Evolutionary conservation across 2,113 vertebrate genomes (phyloP), one percentile per base, ranked within the genome.

Genomic region (Oxygymnocypris stewartii): DNA sequence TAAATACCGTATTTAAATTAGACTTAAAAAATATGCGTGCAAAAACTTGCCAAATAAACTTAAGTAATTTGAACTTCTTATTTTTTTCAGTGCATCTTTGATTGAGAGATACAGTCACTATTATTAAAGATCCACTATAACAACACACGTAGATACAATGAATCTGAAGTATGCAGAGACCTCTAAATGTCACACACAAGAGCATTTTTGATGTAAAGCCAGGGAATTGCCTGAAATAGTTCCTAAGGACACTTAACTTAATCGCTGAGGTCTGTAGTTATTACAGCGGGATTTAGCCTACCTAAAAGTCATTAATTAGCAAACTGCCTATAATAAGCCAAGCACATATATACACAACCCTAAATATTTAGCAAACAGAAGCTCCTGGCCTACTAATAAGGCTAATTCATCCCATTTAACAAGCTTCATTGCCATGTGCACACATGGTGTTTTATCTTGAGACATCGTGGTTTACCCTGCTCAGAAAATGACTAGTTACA

Each of bases 301-400:
- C n/a, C 20, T 44, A 40, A 11, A 51, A 35, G 13, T 20, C 25
- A 54, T 54, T 51, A 28, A 54, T 23, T 25, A 31, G 25, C 51
- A 59, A 79, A 59, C 31, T 37, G 28, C 23, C 79, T 44, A 51
- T 78, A 25, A 54, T 78, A 51, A 35, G 3, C 75, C 47, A 78
- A 35, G 11, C 54, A 44, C 37, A 65, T 14, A 59, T 12, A 59
- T 12, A 9, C 23, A 76, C 42, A 49, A 25, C 42, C 54, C 23
- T n/a, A 61, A 61, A 81, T 42, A 65, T 42, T 42, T 44, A 7
- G 37, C n/a, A 63, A 44, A 65, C 57, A 44, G 79, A 65, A 81
- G 79, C 57, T 61, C 5, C 35, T 81, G 57, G 42, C 57, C 57
- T 25, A 42, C 35, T 63, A 81, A 42, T 42, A 42, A 42, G 10